Evolutionary conservation across 2,888 invertebrate genomes (phyloP).

Genomic region (Limnephilus lunatus): DNA sequence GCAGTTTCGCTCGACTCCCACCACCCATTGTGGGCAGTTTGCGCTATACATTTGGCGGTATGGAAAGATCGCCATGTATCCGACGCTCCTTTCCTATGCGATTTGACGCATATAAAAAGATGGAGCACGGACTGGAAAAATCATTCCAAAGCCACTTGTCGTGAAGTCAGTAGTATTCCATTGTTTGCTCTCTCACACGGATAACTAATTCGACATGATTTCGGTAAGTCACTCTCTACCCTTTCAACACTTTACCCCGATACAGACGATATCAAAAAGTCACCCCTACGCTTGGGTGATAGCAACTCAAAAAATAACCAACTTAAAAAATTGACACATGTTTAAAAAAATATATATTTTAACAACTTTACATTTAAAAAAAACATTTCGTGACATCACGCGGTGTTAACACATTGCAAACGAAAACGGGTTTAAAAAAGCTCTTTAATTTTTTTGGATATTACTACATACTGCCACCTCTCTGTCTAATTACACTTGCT

Average conservation of each 20-base stretch:
- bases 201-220: conserved; percentile 55
- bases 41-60: conserved; percentile 58
- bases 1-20: conserved; percentile 20
- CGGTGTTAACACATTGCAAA: background rate
- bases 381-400: background rate
- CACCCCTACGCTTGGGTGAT: background rate
- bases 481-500: background rate
- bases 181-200: conserved; percentile 50
- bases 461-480: too few relatives aligned
- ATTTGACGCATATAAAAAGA: conserved; percentile 66
- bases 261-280: background rate
- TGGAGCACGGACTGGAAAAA: conserved; percentile 62
- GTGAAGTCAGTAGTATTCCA: conserved; percentile 57
- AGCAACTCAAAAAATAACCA: background rate
- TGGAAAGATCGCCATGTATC: conserved; percentile 59
- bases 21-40: conserved; percentile 34
- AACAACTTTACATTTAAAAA: background rate
- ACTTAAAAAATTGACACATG: background rate
- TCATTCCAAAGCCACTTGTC: conserved; percentile 65
- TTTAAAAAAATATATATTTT: background rate
- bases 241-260: conserved; percentile 21
- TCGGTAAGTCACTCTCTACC: background rate
- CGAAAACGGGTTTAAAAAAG: background rate
- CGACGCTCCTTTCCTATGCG: conserved; percentile 65
- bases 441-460: background rate